phyloP scores from a whole-genome alignment of 2,888 invertebrate genomes.

The Julus scanicus region DNA sequence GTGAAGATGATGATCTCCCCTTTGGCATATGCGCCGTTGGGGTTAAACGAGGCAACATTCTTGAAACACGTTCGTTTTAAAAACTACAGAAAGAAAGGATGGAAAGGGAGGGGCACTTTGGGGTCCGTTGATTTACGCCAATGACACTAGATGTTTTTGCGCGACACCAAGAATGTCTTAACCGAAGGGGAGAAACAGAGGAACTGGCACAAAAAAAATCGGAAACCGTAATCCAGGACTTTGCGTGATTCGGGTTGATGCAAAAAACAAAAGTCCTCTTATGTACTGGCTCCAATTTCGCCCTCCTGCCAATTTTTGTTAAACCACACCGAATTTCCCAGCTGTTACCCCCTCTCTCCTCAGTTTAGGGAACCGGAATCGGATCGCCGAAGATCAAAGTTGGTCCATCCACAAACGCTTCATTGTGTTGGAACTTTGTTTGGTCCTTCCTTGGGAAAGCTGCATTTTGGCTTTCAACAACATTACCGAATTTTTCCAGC shows the following conservation, averaged over 20 bases:
- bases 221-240: not conserved
- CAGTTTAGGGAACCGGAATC: not conserved
- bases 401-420: not conserved
- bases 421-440: not conserved
- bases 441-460: not conserved
- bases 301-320: not conserved
- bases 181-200: not conserved
- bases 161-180: not conserved
- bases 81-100: not conserved
- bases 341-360: too few species aligned
- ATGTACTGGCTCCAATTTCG: not conserved
- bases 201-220: not conserved
- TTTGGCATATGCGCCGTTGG: not conserved
- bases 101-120: not conserved
- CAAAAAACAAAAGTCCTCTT: not conserved
- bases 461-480: not conserved
- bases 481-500: too few species aligned
- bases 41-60: slow-evolving; percentile 36
- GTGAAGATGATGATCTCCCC: not conserved
- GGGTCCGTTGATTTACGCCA: slow-evolving; percentile 36
- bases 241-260: not conserved
- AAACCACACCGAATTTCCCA: not conserved
- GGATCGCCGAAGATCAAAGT: not conserved
- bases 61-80: not conserved
- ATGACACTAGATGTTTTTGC: not conserved